Evolutionary conservation across 2,113 vertebrate genomes (phyloP).

Genomic region (Hippolais icterina): DNA sequence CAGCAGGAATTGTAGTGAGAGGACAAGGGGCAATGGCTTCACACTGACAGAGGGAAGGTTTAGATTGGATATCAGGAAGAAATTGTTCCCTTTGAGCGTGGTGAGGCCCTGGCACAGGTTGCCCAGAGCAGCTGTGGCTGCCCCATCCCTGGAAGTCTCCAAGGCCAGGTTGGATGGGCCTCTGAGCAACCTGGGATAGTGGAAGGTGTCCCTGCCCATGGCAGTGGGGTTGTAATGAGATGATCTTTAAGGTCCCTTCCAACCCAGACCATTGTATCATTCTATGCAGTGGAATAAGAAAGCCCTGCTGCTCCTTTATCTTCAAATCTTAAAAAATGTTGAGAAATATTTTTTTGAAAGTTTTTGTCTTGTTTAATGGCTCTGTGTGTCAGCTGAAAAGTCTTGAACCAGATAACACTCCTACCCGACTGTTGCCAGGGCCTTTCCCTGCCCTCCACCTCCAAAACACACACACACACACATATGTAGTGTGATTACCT

Average conservation of each 20-base stretch:
- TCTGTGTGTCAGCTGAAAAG: neutral
- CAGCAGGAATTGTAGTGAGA: neutral
- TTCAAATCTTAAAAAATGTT: neutral
- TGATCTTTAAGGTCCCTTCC: neutral
- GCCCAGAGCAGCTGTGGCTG: neutral
- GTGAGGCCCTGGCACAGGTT: neutral
- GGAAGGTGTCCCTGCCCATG: neutral
- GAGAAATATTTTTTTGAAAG: rapidly evolving
- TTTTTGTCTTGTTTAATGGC: neutral
- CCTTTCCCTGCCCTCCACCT: neutral
- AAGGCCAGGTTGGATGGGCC: rapidly evolving
- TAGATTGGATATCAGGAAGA: neutral
- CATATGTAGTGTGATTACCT: neutral
- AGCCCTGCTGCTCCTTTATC: neutral
- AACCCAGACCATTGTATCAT: neutral
- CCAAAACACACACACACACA: neutral
- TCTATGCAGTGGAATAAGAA: neutral
- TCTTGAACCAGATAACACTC: neutral
- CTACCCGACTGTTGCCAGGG: neutral
- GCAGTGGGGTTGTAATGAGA: rapidly evolving
- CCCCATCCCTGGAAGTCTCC: rapidly evolving
- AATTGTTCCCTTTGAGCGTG: neutral
- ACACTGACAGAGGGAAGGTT: neutral
- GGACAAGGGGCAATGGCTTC: neutral
- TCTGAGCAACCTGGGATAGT: rapidly evolving